Evolutionary conservation across 2,113 vertebrate species (phyloP).

Genomic region (Ctenomys sociabilis): DNA sequence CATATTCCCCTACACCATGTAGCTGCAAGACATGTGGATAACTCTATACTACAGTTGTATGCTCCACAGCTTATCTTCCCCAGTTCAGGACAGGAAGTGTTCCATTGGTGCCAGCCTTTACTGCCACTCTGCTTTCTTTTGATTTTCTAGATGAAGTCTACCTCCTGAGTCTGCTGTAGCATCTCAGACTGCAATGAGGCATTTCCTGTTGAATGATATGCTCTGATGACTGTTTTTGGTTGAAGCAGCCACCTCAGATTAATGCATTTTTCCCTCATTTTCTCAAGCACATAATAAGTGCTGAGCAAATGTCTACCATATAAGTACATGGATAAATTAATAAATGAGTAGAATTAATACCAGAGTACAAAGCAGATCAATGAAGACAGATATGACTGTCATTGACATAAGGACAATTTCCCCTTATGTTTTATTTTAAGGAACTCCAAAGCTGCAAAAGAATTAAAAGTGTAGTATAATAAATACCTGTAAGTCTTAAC

Average conservation of each 20-base stretch:
- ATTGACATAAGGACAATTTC: background rate
- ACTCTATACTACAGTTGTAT: background rate
- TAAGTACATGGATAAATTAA: background rate
- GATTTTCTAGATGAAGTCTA: background rate
- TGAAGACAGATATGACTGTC: background rate
- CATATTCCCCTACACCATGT: background rate
- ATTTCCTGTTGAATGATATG: background rate
- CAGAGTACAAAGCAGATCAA: background rate
- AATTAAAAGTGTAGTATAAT: background rate
- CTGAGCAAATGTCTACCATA: background rate
- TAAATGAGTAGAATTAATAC: background rate
- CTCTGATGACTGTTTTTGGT: background rate
- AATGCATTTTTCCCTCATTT: background rate
- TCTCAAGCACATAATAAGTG: background rate
- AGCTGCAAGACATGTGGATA: background rate
- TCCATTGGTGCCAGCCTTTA: background rate
- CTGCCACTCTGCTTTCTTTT: background rate
- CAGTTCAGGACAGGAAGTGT: background rate
- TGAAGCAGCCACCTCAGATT: background rate
- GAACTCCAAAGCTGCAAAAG: background rate
- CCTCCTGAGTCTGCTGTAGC: background rate
- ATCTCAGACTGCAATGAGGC: background rate
- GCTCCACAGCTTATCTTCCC: background rate
- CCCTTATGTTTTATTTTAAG: background rate
- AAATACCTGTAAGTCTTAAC: background rate